phyloP scores from a whole-genome alignment of 2,113 vertebrate species.

The Patagioenas fasciata region DNA sequence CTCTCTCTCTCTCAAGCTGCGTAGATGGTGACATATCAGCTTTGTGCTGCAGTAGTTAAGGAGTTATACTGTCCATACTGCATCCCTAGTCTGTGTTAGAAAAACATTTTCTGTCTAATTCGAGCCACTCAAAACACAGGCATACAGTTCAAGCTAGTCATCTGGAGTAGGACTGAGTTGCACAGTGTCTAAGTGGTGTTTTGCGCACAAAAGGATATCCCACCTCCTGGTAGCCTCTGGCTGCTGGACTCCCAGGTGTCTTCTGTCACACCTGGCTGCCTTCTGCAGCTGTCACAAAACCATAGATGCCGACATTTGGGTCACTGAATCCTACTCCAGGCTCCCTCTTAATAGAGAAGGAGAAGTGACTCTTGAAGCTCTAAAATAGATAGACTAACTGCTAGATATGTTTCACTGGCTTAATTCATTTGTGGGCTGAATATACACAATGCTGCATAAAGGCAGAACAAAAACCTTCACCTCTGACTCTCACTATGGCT shows the following conservation, averaged over 20 bases:
- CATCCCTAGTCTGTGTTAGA: not conserved
- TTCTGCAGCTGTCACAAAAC: not conserved
- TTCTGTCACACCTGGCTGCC: not conserved
- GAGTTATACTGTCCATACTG: not conserved
- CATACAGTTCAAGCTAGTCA: not conserved
- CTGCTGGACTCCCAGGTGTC: not conserved
- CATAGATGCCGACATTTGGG: rapidly evolving
- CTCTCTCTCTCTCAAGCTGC: not conserved
- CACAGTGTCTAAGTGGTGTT: not conserved
- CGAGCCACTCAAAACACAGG: not conserved
- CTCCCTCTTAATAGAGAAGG: not conserved
- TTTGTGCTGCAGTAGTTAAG: not conserved
- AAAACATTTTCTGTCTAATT: not conserved
- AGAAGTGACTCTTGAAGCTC: not conserved
- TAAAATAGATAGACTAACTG: not conserved
- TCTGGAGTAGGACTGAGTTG: not conserved
- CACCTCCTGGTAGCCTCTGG: not conserved
- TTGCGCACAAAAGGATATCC: not conserved
- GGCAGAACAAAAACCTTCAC: not conserved
- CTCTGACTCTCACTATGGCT: not conserved
- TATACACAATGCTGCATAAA: not conserved
- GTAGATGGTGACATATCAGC: not conserved
- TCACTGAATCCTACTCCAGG: not conserved
- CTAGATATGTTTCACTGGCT: no score
- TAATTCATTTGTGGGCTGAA: not conserved